A percentile compares a stretch with the other conserved stretches of the same genome.
Evolutionary conservation across 2,888 invertebrate species (phyloP).

Genomic region (Hydropsyche betteni): DNA sequence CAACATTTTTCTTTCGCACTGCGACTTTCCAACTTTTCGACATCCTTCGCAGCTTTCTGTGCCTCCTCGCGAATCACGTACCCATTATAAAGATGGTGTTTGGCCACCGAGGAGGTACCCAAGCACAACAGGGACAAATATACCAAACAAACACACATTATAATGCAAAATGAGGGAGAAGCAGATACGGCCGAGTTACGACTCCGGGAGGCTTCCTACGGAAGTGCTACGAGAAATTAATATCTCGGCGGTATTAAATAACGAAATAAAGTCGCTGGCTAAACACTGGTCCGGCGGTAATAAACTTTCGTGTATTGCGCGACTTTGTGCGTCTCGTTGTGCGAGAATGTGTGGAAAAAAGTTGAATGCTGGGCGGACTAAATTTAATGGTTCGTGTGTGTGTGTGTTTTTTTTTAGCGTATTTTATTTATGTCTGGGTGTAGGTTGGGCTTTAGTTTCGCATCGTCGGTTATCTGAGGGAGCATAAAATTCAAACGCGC

Average conservation of each 20-base stretch:
- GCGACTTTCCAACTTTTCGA: neutral
- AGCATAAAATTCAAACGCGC: conserved; percentile 51
- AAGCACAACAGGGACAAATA: neutral
- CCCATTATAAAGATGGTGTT: conserved; percentile 39
- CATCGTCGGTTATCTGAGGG: conserved; percentile 49
- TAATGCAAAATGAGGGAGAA: conserved; percentile 5
- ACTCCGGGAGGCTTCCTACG: conserved; percentile 33
- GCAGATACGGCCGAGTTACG: conserved; percentile 37
- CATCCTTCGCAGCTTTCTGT: neutral
- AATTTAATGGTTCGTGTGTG: too few relatives aligned
- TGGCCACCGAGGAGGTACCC: conserved; percentile 19
- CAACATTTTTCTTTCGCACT: neutral
- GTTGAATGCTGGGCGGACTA: too few relatives aligned
- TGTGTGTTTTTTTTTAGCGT: too few relatives aligned
- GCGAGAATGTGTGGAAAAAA: too few relatives aligned
- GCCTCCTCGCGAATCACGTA: neutral
- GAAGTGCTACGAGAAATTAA: conserved; percentile 46
- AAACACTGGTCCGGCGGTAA: neutral
- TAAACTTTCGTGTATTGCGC: too few relatives aligned
- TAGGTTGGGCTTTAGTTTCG: too few relatives aligned
- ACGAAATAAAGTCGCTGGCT: conserved; percentile 39
- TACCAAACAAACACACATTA: neutral
- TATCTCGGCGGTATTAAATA: conserved; percentile 44
- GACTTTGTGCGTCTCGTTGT: too few relatives aligned
- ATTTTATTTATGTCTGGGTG: too few relatives aligned